A percentile compares a stretch with the other conserved stretches of the same genome.
These are phyloP conservation scores for Acanthornis magna DNA, from an alignment of 2,797 vertebrate genomes.

Conservation along the genomic window DNA sequence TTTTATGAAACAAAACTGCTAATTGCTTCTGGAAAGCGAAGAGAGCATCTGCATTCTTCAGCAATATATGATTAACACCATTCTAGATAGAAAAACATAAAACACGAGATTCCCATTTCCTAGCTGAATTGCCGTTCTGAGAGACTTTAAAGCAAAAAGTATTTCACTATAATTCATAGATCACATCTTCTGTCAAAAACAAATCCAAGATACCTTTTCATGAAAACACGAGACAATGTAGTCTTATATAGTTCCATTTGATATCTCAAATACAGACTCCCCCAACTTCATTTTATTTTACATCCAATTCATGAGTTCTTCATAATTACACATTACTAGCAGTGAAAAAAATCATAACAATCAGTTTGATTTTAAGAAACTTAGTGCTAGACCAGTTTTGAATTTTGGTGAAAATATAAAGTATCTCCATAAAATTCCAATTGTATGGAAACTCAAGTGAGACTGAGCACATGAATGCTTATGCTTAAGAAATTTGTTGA, in stretches of 20 bases:
- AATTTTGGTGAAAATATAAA: background rate
- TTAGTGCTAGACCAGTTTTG: background rate
- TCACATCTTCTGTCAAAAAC: background rate
- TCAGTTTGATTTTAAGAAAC: background rate
- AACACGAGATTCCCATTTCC: background rate
- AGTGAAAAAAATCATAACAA: background rate
- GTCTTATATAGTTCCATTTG: background rate
- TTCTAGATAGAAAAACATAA: background rate
- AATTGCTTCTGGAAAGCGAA: background rate
- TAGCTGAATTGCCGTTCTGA: background rate
- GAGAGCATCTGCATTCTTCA: background rate
- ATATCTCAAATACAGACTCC: background rate
- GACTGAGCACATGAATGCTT: background rate
- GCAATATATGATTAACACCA: background rate
- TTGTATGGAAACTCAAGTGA: background rate
- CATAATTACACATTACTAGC: background rate
- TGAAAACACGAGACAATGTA: background rate
- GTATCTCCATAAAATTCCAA: background rate
- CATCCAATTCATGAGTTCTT: background rate
- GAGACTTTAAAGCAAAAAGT: background rate
- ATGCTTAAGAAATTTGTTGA: background rate
- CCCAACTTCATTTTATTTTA: background rate
- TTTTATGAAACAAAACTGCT: background rate
- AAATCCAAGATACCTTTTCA: background rate
- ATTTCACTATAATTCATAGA: background rate